These are phyloP conservation scores for Clupea harengus DNA, from an alignment of 2,113 vertebrate species.

Conservation along the genomic window DNA sequence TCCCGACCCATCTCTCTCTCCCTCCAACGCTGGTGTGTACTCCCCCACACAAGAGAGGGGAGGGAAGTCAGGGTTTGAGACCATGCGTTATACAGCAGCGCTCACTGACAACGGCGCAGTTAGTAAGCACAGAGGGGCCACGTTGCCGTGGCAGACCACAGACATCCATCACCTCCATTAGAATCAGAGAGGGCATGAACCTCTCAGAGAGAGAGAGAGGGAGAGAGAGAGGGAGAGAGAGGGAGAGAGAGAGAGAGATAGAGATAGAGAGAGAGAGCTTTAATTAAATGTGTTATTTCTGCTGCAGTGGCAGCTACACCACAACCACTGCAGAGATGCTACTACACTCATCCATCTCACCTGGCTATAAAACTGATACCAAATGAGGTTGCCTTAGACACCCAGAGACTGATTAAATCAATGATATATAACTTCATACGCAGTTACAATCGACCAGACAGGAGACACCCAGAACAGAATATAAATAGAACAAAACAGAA, in stretches of 20 bases:
- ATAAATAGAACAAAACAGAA: background rate
- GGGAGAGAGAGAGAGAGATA: background rate
- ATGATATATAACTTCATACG: background rate
- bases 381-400: background rate
- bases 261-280: background rate
- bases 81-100: background rate
- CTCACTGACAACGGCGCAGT: background rate
- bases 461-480: background rate
- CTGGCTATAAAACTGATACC: background rate
- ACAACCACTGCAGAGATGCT: background rate
- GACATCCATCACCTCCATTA: constrained; percentile 57
- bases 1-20: background rate
- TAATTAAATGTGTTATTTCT: constrained; percentile 8
- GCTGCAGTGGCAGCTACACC: background rate
- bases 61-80: background rate
- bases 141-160: constrained; percentile 44
- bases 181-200: background rate
- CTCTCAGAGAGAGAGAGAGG: background rate
- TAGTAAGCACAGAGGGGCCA: constrained; percentile 18
- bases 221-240: background rate
- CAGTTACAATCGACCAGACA: background rate
- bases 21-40: background rate
- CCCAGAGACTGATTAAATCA: background rate
- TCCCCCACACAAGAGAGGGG: background rate
- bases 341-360: background rate